Percentiles rank a stretch among this genome's conserved stretches.
Conservation (phyloP, 2,113 vertebrate genomes). For the Thymallus thymallus region DNA sequence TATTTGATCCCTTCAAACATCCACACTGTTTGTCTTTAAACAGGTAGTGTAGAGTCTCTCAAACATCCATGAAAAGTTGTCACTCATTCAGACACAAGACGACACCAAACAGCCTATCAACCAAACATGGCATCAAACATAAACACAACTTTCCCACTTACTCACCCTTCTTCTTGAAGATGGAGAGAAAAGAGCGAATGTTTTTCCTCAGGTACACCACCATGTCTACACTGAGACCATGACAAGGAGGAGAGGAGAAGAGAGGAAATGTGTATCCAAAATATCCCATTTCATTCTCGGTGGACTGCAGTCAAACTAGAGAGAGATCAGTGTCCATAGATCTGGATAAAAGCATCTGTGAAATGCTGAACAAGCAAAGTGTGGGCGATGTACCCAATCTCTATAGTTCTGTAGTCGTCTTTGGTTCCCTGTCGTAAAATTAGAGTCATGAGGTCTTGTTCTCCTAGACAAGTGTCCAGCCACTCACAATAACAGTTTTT, state of each 20-base stretch:
- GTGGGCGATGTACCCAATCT: neutral
- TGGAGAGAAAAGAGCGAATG: constrained; percentile 79
- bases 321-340: neutral
- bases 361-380: constrained; percentile 5
- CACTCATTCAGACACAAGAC: neutral
- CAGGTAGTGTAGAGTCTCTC: no score
- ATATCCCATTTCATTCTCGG: constrained; percentile 1
- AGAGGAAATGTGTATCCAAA: neutral
- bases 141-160: constrained; percentile 30
- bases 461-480: no score
- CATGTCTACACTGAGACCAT: constrained; percentile 74
- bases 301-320: neutral
- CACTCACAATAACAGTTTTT: no score
- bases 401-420: neutral
- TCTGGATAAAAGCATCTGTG: neutral
- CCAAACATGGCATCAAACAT: no score
- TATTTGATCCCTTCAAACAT: no score
- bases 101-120: no score
- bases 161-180: constrained; percentile 95
- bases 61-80: no score
- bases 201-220: constrained; percentile 88
- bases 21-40: no score
- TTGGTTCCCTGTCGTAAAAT: no score
- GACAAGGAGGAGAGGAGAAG: constrained; percentile 6
- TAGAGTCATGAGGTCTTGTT: no score